Conservation (phyloP, 2,113 vertebrate genomes). For the Grantiella picta region DNA sequence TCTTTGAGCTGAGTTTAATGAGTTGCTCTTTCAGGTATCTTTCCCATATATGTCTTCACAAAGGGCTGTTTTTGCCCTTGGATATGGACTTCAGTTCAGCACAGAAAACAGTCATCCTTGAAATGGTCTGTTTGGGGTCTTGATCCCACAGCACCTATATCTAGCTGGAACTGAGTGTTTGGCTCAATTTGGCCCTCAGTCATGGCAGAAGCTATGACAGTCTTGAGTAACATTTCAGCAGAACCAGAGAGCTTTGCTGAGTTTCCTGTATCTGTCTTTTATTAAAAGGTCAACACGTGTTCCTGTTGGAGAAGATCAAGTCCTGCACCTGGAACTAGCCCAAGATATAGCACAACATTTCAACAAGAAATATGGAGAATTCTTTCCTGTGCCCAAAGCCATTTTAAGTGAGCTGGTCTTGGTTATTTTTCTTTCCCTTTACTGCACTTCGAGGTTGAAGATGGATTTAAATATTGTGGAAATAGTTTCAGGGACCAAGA, state of each 20-base stretch:
- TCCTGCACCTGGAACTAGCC: constrained; percentile 91
- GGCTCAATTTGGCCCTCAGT: background rate
- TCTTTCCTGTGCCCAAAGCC: constrained; percentile 86
- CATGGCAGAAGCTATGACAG: background rate
- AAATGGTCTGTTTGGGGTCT: background rate
- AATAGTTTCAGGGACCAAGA: background rate
- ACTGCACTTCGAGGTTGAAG: background rate
- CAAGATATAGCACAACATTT: constrained; percentile 89
- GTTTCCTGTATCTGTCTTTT: constrained; percentile 66
- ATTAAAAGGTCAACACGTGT: constrained; percentile 89
- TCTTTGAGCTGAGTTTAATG: background rate
- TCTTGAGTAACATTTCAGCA: constrained; percentile 21
- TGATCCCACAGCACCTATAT: background rate
- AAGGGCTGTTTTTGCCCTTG: background rate
- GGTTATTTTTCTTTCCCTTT: background rate
- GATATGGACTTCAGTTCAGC: background rate
- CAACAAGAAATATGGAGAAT: constrained; percentile 85
- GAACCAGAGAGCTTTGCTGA: constrained; percentile 49
- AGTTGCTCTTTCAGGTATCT: background rate
- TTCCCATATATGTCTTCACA: background rate
- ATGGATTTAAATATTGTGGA: constrained; percentile 10
- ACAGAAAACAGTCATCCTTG: background rate
- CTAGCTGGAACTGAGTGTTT: background rate
- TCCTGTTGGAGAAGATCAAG: constrained; percentile 94
- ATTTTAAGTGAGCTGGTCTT: constrained; percentile 80